phyloP scores from a whole-genome alignment of 2,113 vertebrate species.

The Eleginops maclovinus region DNA sequence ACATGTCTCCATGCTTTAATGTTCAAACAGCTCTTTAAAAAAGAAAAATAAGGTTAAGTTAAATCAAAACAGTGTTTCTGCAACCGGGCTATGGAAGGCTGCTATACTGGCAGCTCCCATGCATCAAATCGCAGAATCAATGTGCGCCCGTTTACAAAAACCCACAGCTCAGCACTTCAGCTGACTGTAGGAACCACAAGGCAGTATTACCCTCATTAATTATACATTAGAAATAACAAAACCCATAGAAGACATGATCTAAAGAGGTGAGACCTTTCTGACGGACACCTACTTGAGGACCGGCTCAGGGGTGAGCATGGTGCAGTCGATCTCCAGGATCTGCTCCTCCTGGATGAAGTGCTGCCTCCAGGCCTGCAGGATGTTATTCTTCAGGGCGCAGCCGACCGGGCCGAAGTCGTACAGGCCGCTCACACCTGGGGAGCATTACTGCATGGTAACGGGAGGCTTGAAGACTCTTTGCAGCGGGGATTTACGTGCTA shows the following conservation, averaged over 20 bases:
- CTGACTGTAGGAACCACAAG: constrained; percentile 69
- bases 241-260: neutral
- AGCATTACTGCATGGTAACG: constrained; percentile 53
- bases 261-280: too few species aligned
- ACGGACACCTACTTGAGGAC: constrained; percentile 91
- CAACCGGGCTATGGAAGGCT: constrained; percentile 79
- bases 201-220: constrained; percentile 27
- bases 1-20: too few species aligned
- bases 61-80: constrained; percentile 57
- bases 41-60: too few species aligned
- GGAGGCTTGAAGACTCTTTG: neutral
- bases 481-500: too few species aligned
- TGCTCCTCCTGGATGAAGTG: constrained; percentile 99
- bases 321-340: constrained; percentile 98
- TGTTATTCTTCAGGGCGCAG: constrained; percentile 98
- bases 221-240: neutral
- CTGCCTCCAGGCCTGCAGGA: constrained; percentile 95
- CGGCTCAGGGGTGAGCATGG: constrained; percentile 95
- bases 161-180: constrained; percentile 63
- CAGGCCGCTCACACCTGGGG: constrained; percentile 94
- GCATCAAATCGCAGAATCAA: constrained; percentile 71
- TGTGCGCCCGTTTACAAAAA: constrained; percentile 74
- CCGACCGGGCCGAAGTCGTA: constrained; percentile 98
- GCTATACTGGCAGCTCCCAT: constrained; percentile 67
- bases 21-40: too few species aligned